Percentiles rank a stretch among this genome's conserved stretches.
phyloP scores from a whole-genome alignment of 2,113 vertebrate genomes.

The Junco hyemalis region DNA sequence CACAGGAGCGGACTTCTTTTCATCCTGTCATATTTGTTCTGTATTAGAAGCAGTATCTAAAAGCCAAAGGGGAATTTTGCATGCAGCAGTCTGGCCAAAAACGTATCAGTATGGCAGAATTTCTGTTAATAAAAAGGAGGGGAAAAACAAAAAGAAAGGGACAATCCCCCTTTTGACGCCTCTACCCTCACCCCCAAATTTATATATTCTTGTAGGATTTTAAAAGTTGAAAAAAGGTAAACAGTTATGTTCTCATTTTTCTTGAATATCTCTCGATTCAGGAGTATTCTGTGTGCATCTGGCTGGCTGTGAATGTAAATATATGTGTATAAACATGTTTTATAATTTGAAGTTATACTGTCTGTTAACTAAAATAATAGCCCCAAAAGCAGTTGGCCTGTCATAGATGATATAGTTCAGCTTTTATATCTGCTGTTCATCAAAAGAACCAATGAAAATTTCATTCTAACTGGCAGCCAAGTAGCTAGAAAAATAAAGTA shows the following conservation, averaged over 20 bases:
- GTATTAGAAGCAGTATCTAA: not conserved
- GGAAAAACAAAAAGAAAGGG: not conserved
- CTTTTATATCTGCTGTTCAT: constrained; percentile 50
- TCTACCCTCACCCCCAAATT: not conserved
- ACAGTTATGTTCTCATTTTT: not conserved
- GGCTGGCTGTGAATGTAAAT: not conserved
- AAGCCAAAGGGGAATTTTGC: not conserved
- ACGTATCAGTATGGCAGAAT: not conserved
- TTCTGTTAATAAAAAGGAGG: not conserved
- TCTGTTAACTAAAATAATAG: constrained; percentile 21
- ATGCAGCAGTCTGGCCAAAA: not conserved
- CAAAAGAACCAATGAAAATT: constrained; percentile 42
- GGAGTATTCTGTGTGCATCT: not conserved
- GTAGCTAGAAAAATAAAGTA: constrained; percentile 51
- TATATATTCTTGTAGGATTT: not conserved
- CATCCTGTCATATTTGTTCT: not conserved
- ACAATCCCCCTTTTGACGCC: not conserved
- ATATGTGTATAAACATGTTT: not conserved
- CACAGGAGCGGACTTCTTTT: not conserved
- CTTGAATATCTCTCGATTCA: not conserved
- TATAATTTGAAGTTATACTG: constrained; percentile 21
- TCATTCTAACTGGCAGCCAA: constrained; percentile 55
- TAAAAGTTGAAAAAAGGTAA: not conserved
- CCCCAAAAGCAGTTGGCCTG: not conserved
- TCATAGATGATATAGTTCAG: not conserved